Base-by-base conservation (phyloP, 1,140 invertebrate species). In the Drosophila suzukii region DNA sequence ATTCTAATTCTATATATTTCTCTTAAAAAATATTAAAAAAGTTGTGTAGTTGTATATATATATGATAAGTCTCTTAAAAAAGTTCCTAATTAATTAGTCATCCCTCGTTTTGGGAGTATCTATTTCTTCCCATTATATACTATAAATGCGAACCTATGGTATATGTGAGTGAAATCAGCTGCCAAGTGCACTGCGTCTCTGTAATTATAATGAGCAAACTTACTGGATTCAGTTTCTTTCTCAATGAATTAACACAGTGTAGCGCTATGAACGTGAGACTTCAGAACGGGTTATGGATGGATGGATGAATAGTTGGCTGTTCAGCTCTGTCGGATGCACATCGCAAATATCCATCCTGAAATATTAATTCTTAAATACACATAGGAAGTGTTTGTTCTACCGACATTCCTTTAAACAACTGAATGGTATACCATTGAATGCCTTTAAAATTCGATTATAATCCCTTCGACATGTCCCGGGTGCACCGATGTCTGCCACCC, bases 131-230 rank as follows among this genome's bases (percentile, higher is more conserved):
- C n/a, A 27, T 41, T 67, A 63, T 41, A 50, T 20, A 20, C 20
- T 67, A 41, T 67, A 41, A 47, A 10, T 8, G 30, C 15, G 27
- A 38, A 68, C 55, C 63, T 55, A 20, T 55, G n/a, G 34, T 39
- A 27, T 39, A 53, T 66, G 27, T 17, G 54, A 47, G 38, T 49
- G 27, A 73, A 71, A 57, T 57, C 56, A 57, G 38, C 72, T 63
- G 56, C 46, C 60, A 46, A 39, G 30, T 62, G 63, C 65, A 68
- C 41, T 72, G 78, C 70, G 65, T 71, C 41, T 55, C 15, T n/a
- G 66, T 86, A 88, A 86, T 82, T 82, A 78, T 59, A 75, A 76
- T 81, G 67, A 63, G 67, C 41, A 62, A 78, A 74, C 67, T 70
- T 76, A 73, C 36, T 60, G 61, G 54, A 54, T 43, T 61, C 34